Evolutionary conservation across 2,797 vertebrate species (phyloP).

Genomic region (Muraenolepis orangiensis): DNA sequence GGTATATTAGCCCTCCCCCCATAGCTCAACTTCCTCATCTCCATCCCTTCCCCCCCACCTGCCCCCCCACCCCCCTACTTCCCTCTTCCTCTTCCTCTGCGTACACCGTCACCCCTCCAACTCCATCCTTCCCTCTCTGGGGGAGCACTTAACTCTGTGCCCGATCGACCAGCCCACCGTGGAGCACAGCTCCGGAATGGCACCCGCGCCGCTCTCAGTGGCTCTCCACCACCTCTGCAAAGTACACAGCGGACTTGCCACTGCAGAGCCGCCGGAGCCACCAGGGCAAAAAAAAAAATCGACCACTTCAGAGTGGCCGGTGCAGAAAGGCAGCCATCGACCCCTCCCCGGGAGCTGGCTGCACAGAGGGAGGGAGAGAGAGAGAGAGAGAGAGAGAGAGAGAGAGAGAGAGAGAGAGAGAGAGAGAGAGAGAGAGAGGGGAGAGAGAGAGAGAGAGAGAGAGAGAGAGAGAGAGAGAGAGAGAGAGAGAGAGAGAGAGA

Average conservation of each 20-base stretch:
- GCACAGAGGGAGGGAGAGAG: constrained; percentile 16
- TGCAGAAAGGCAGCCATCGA: constrained; percentile 78
- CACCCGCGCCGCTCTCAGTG: constrained; percentile 58
- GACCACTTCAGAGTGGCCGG: constrained; percentile 78
- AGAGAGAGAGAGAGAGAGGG: constrained; percentile 32
- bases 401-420: constrained; percentile 10
- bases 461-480: constrained; percentile 54
- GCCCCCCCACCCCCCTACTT: no score
- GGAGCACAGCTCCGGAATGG: constrained; percentile 65
- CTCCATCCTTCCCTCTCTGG: constrained; percentile 65
- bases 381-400: constrained; percentile 52
- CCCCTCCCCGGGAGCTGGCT: constrained; percentile 64
- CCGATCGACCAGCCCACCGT: constrained; percentile 74
- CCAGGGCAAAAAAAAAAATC: constrained; percentile 72
- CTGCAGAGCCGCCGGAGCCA: constrained; percentile 59
- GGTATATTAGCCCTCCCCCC: constrained; percentile 34
- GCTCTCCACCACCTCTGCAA: constrained; percentile 67
- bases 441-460: constrained; percentile 22
- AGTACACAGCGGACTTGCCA: constrained; percentile 59
- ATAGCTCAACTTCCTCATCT: constrained; percentile 32
- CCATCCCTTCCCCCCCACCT: constrained; percentile 20
- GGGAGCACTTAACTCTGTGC: constrained; percentile 82
- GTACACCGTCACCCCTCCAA: constrained; percentile 51
- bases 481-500: constrained; percentile 2
- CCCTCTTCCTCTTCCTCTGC: constrained; percentile 25